Conservation (phyloP, 2,888 invertebrate genomes). For the Calameuta filiformis region DNA sequence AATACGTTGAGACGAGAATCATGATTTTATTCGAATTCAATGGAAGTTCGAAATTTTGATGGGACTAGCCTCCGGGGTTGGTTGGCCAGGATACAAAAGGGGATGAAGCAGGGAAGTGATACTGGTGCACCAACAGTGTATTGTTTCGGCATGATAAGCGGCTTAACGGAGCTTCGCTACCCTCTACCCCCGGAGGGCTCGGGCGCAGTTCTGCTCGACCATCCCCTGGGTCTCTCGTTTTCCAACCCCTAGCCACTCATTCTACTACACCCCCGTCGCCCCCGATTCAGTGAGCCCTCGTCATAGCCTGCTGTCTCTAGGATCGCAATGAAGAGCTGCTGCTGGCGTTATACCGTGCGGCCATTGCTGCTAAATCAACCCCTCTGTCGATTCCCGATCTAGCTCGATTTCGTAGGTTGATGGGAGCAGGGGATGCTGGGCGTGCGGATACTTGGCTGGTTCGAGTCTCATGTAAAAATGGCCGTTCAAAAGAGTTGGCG, state of each 20-base stretch:
- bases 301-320: neutral
- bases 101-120: constrained; percentile 53
- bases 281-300: constrained; percentile 23
- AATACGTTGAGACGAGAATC: neutral
- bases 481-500: neutral
- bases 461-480: constrained; percentile 8
- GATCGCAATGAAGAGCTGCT: constrained; percentile 13
- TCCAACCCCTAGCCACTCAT: neutral
- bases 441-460: neutral
- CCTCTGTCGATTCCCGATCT: neutral
- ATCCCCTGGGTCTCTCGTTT: constrained; percentile 8
- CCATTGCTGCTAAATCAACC: neutral
- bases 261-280: constrained; percentile 8
- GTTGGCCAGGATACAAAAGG: constrained; percentile 16
- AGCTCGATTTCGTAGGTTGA: neutral
- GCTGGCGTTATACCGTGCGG: neutral
- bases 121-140: constrained; percentile 66
- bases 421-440: neutral
- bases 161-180: constrained; percentile 64
- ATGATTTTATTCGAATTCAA: constrained; percentile 55
- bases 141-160: constrained; percentile 67
- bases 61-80: constrained; percentile 40
- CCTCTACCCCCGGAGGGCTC: constrained; percentile 32
- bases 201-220: constrained; percentile 13
- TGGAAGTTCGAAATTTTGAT: constrained; percentile 59